phyloP scores from a whole-genome alignment of 2,888 invertebrate species.

The Hypomecis punctinalis region DNA sequence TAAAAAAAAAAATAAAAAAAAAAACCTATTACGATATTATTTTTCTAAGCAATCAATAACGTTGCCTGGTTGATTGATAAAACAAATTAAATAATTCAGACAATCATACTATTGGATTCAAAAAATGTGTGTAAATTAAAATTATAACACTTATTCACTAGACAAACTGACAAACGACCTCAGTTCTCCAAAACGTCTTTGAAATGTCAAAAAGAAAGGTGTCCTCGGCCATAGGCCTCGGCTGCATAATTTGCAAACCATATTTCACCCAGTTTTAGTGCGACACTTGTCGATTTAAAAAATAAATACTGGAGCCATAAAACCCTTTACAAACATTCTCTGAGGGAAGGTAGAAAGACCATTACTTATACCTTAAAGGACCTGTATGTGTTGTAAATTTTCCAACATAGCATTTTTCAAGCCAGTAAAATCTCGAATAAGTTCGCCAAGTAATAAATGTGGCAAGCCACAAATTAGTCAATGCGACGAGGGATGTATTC shows the following conservation, averaged over 20 bases:
- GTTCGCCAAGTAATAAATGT: constrained; percentile 51
- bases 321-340: constrained; percentile 60
- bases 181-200: constrained; percentile 1
- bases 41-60: too few relatives aligned
- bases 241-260: constrained; percentile 43
- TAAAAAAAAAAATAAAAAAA: too few relatives aligned
- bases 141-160: too few relatives aligned
- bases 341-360: constrained; percentile 56
- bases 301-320: constrained; percentile 57
- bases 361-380: constrained; percentile 58
- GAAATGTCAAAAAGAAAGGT: constrained; percentile 4
- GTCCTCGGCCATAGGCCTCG: constrained; percentile 2
- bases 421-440: constrained; percentile 52
- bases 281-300: constrained; percentile 49
- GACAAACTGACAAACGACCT: neutral
- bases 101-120: too few relatives aligned
- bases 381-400: constrained; percentile 64
- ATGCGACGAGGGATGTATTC: constrained; percentile 35
- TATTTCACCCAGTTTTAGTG: constrained; percentile 59
- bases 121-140: too few relatives aligned
- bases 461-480: constrained; percentile 59
- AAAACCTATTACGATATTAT: too few relatives aligned
- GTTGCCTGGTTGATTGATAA: too few relatives aligned
- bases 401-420: constrained; percentile 53
- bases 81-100: too few relatives aligned